Evolutionary conservation across 1,140 invertebrate genomes (phyloP).

Genomic region (Ceratina calcarata): DNA sequence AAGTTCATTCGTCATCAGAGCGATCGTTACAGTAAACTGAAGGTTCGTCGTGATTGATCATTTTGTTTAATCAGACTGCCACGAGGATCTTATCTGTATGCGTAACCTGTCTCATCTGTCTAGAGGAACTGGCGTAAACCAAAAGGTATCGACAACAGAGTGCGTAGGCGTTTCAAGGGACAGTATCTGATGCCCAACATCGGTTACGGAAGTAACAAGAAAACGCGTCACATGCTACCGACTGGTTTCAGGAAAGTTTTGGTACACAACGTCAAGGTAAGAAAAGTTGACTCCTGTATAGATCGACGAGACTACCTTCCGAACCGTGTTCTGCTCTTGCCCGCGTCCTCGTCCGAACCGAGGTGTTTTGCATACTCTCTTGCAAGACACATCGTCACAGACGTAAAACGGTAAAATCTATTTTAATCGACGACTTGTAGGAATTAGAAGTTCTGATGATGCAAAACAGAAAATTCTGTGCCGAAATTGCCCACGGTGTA

Average conservation of each 20-base stretch:
- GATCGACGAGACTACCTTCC: constrained; percentile 27
- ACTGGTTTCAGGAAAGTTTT: constrained; percentile 98
- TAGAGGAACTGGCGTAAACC: constrained; percentile 95
- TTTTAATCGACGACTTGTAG: constrained; percentile 81
- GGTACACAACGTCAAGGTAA: constrained; percentile 91
- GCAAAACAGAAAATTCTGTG: constrained; percentile 98
- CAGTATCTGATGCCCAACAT: constrained; percentile 99
- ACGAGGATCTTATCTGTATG: neutral
- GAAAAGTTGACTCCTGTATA: constrained; percentile 11
- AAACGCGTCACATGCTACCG: constrained; percentile 97
- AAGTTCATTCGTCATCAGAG: constrained; percentile 98
- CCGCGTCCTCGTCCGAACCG: neutral
- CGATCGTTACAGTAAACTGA: constrained; percentile 97
- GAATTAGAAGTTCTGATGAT: constrained; percentile 99
- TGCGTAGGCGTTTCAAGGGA: constrained; percentile 98
- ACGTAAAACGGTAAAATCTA: neutral
- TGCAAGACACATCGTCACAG: neutral
- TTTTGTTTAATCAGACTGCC: neutral
- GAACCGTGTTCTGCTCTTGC: neutral
- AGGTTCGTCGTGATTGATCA: constrained; percentile 82
- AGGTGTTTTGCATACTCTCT: neutral
- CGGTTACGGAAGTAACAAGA: constrained; percentile 98
- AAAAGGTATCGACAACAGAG: constrained; percentile 99
- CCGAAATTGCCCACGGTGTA: constrained; percentile 97
- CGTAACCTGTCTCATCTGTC: constrained; percentile 42